Percentiles rank a stretch among this genome's conserved stretches.
phyloP scores from a whole-genome alignment of 2,113 vertebrate genomes.

The Boulengeromyrus knoepffleri region DNA sequence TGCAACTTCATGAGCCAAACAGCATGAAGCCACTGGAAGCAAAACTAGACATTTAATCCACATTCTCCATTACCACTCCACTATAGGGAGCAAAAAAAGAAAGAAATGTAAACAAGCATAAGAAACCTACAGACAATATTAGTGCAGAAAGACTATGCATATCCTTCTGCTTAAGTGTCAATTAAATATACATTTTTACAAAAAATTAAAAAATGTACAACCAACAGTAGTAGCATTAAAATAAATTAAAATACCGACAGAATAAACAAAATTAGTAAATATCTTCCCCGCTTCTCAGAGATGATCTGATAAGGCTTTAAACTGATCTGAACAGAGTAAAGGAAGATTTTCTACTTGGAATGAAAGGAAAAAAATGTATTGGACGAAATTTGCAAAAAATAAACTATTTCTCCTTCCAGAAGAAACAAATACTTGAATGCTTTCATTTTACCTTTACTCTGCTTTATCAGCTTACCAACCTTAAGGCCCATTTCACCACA shows the following conservation, averaged over 20 bases:
- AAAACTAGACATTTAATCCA: neutral
- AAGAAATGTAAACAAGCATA: neutral
- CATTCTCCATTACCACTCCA: neutral
- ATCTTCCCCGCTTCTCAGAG: neutral
- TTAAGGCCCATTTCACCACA: constrained; percentile 1
- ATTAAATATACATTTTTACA: constrained; percentile 8
- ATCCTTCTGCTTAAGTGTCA: neutral
- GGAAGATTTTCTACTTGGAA: neutral
- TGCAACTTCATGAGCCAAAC: neutral
- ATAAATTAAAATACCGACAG: neutral
- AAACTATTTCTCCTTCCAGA: neutral
- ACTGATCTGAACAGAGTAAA: neutral
- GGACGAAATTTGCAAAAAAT: neutral
- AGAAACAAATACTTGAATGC: neutral
- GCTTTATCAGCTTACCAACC: neutral
- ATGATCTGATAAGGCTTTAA: neutral
- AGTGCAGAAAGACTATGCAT: neutral
- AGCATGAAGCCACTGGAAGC: neutral
- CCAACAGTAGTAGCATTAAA: neutral
- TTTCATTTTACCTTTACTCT: neutral
- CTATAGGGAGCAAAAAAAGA: neutral
- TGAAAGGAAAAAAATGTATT: neutral
- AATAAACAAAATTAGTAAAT: neutral
- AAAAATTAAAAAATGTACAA: neutral
- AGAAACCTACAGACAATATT: neutral